Percentiles rank a stretch among this genome's conserved stretches.
phyloP scores from a whole-genome alignment of 2,113 vertebrate genomes.

The Ondatra zibethicus region DNA sequence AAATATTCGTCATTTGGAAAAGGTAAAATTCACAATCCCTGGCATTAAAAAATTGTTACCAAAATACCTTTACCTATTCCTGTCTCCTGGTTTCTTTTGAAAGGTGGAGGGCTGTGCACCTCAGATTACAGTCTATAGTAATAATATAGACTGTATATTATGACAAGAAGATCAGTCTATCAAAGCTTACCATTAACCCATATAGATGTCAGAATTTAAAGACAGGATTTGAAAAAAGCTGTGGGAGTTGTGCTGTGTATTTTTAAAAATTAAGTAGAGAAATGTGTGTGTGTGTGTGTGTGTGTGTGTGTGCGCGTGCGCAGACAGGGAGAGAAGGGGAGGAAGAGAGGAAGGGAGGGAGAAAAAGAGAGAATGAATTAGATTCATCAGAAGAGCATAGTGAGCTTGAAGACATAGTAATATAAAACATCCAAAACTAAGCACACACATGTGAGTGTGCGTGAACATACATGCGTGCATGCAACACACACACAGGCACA shows the following conservation, averaged over 20 bases:
- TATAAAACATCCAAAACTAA: slow-evolving; percentile 3
- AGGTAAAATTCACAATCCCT: neutral
- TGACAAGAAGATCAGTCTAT: neutral
- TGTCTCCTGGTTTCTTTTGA: neutral
- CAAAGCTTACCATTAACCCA: neutral
- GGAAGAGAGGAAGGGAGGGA: too few relatives aligned
- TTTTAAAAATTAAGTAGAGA: neutral
- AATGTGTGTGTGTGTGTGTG: neutral
- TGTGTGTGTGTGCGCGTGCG: neutral
- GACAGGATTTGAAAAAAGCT: neutral
- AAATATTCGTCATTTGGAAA: neutral
- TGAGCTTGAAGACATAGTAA: neutral
- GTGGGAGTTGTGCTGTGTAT: neutral
- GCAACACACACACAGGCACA: too few relatives aligned
- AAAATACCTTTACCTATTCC: neutral
- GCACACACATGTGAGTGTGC: neutral
- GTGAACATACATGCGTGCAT: neutral
- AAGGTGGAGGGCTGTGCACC: neutral
- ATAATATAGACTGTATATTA: too few relatives aligned
- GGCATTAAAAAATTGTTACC: neutral
- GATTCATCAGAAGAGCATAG: neutral
- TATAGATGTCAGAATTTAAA: neutral
- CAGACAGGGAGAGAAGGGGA: neutral
- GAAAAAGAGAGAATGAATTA: neutral
- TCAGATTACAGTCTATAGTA: neutral